Percentiles rank a stretch among this genome's conserved stretches.
phyloP scores from a whole-genome alignment of 2,888 invertebrate species.

The Chelonus formosanus region DNA sequence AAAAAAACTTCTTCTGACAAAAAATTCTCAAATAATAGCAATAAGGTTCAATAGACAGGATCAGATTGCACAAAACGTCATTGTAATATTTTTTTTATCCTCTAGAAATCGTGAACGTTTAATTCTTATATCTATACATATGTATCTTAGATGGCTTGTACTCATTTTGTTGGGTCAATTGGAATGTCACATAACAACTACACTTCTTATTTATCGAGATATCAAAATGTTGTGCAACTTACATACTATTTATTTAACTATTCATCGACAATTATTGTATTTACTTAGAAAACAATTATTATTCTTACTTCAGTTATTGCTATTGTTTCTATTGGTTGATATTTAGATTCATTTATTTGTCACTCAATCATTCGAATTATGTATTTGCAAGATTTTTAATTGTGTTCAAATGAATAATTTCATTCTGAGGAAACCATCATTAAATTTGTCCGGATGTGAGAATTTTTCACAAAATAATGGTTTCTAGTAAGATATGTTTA shows the following conservation, averaged over 20 bases:
- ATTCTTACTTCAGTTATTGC: neutral
- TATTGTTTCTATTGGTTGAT: too few species aligned
- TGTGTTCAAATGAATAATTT: neutral
- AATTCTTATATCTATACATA: constrained; percentile 1
- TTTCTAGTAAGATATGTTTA: neutral
- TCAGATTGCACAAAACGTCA: neutral
- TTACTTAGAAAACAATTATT: constrained; percentile 6
- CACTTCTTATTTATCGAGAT: constrained; percentile 38
- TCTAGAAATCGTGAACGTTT: constrained; percentile 12
- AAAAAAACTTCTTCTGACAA: neutral
- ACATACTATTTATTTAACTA: constrained; percentile 19
- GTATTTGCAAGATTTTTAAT: too few species aligned
- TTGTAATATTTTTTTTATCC: neutral
- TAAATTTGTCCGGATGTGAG: too few species aligned
- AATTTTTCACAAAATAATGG: too few species aligned
- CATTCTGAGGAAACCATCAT: neutral
- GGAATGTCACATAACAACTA: constrained; percentile 50
- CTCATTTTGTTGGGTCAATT: constrained; percentile 52
- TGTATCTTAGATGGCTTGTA: neutral
- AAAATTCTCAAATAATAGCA: too few species aligned
- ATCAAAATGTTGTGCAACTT: constrained; percentile 43
- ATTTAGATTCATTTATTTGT: too few species aligned
- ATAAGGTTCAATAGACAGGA: too few species aligned
- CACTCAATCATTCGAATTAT: too few species aligned
- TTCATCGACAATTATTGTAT: constrained; percentile 17